phyloP scores from a whole-genome alignment of 2,797 vertebrate species.

The Coluber constrictor region DNA sequence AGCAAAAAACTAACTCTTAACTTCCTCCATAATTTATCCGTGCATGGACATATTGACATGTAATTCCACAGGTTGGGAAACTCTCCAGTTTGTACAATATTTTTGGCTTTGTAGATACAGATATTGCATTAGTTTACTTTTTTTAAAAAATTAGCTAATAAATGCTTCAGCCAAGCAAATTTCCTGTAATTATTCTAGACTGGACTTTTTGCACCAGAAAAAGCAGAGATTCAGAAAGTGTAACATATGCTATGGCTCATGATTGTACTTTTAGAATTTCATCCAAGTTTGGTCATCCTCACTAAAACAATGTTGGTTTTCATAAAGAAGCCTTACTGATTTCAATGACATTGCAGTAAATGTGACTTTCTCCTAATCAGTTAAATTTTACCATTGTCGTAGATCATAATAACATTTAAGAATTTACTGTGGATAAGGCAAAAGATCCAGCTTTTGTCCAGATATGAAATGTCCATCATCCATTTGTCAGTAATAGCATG shows the following conservation, averaged over 20 bases:
- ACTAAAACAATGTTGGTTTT: background rate
- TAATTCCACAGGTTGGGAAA: background rate
- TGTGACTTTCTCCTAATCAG: background rate
- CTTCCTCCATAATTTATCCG: fast-evolving
- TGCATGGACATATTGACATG: background rate
- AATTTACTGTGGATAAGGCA: background rate
- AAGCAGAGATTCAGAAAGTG: background rate
- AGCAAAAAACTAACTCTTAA: background rate
- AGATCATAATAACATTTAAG: background rate
- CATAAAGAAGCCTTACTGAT: background rate
- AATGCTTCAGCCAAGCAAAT: background rate
- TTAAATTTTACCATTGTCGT: background rate
- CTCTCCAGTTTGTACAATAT: background rate
- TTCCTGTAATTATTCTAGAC: background rate
- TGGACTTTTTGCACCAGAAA: background rate
- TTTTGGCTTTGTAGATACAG: background rate
- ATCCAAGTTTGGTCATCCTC: background rate
- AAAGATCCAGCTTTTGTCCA: background rate
- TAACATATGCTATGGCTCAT: background rate
- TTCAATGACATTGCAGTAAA: background rate
- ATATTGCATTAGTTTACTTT: background rate
- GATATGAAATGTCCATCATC: background rate
- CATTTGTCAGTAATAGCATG: background rate
- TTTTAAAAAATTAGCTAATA: background rate
- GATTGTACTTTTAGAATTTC: background rate